A percentile compares a stretch with the other conserved stretches of the same genome.
phyloP scores from a whole-genome alignment of 2,797 vertebrate species.

The Crenuchus spilurus region DNA sequence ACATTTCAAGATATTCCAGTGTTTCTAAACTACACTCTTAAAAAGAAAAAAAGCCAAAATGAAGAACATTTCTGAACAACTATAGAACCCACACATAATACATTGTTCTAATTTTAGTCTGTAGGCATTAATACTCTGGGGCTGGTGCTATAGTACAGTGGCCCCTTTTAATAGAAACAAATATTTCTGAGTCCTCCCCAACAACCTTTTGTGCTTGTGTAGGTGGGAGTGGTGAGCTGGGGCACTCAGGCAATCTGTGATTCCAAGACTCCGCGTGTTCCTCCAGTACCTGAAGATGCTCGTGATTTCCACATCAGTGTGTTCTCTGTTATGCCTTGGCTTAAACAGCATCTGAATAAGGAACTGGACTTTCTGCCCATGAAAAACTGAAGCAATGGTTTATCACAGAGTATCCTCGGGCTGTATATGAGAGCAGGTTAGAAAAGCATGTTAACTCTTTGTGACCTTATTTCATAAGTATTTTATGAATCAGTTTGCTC shows the following conservation, averaged over 20 bases:
- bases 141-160: too few relatives aligned
- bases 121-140: too few relatives aligned
- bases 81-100: too few relatives aligned
- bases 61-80: too few relatives aligned
- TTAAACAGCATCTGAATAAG: constrained; percentile 61
- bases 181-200: too few relatives aligned
- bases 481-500: too few relatives aligned
- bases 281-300: constrained; percentile 51
- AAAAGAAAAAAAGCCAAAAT: too few relatives aligned
- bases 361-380: constrained; percentile 71
- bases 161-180: too few relatives aligned
- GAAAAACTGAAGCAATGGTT: constrained; percentile 28
- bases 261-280: not conserved
- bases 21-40: too few relatives aligned
- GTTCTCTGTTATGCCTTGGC: constrained; percentile 74
- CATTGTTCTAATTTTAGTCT: too few relatives aligned
- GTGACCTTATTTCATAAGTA: too few relatives aligned
- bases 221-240: constrained; percentile 80
- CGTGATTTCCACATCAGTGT: constrained; percentile 79
- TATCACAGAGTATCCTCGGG: not conserved
- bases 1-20: too few relatives aligned
- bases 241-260: constrained; percentile 64
- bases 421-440: not conserved
- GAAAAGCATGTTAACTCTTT: not conserved
- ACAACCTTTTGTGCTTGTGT: not conserved